Evolutionary conservation across 2,888 invertebrate species (phyloP), one percentile per base, ranked within the genome.

Genomic region (Lycophotia porphyrea): DNA sequence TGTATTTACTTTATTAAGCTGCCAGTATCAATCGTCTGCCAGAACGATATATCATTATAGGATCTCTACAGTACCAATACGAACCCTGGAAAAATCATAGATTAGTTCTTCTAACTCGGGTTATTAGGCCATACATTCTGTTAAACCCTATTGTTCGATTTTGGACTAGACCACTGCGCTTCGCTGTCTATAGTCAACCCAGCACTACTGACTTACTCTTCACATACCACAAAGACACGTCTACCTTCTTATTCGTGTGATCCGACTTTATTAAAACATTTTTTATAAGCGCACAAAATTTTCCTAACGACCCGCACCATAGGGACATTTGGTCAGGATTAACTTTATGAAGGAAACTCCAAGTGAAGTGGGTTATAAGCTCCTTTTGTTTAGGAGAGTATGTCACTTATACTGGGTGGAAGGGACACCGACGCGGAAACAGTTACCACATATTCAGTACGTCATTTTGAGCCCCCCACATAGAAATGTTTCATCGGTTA

Each of bases 351-450:
- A 89, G 89, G 87, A 88, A 88, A 84, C 73, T 78, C 71, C 63
- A 65, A 77, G 82, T 80, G 80, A 85, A 88, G 88, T 89, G 84
- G 83, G 86, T 88, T 90, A 79, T 86, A 89, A 87, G 86, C 88
- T 85, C 78, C 87, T 86, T 90, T 90, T 89, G 89, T 90, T 89
- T 84, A 73, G 73, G 80, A 76, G 79, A 79, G 82, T 87, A 84
- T 82, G 84, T 87, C 87, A 88, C 81, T 84, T 82, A n/a, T n/a
- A n/a, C n/a, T n/a, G n/a, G n/a, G n/a, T n/a, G n/a, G n/a, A n/a
- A n/a, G n/a, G n/a, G n/a, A n/a, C n/a, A n/a, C n/a, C n/a, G n/a
- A n/a, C n/a, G n/a, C n/a, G n/a, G n/a, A n/a, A n/a, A n/a, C n/a
- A n/a, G n/a, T n/a, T n/a, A n/a, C n/a, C n/a, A n/a, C n/a, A n/a